A percentile compares a stretch with the other conserved stretches of the same genome.
Evolutionary conservation across 2,113 vertebrate species (phyloP).

Genomic region (Psilopsiagon aymara): DNA sequence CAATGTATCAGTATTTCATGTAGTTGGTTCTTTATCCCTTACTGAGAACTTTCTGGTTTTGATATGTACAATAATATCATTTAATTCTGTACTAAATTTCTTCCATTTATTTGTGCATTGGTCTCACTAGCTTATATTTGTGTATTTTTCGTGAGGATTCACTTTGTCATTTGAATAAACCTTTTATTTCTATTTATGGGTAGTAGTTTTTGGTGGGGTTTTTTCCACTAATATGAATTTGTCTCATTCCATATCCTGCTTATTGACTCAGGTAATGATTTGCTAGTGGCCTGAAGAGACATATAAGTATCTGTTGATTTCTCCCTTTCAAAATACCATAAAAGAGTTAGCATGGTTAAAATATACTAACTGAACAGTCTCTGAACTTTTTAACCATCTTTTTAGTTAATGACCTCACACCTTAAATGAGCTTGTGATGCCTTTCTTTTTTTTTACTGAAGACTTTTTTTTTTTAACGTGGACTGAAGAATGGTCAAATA

Average conservation of each 20-base stretch:
- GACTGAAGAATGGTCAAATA: background rate
- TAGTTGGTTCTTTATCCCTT: background rate
- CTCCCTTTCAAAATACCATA: background rate
- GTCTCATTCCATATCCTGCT: background rate
- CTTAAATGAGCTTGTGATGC: background rate
- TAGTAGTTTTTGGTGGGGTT: background rate
- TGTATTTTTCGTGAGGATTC: background rate
- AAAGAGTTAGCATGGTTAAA: background rate
- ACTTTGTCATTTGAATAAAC: background rate
- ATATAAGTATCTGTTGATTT: background rate
- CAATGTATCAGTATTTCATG: background rate
- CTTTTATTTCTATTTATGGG: background rate
- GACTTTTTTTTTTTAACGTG: background rate
- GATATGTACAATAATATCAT: background rate
- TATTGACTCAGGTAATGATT: background rate
- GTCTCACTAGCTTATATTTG: background rate
- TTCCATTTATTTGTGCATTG: background rate
- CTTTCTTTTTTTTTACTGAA: background rate
- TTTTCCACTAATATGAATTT: background rate
- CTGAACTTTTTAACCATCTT: background rate
- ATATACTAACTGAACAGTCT: background rate
- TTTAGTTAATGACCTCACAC: background rate
- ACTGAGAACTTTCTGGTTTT: background rate
- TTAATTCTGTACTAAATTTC: background rate
- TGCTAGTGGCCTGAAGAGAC: background rate